Evolutionary conservation across 2,888 invertebrate species (phyloP).

Genomic region (Balanococcus diminutus): DNA sequence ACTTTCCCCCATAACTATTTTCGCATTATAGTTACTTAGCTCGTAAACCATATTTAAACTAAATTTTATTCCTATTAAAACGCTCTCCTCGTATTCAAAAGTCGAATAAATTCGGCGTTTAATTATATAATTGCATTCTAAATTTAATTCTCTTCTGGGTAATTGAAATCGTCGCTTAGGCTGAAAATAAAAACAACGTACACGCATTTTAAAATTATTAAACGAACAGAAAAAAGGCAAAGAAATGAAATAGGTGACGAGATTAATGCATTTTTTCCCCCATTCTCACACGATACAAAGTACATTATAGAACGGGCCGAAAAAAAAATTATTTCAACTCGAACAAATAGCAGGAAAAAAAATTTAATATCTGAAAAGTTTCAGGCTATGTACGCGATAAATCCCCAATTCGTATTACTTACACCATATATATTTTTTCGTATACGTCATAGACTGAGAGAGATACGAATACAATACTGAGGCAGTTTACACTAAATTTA

Average conservation of each 20-base stretch:
- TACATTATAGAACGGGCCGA: neutral
- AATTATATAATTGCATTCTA: neutral
- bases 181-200: neutral
- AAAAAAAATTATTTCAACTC: neutral
- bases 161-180: neutral
- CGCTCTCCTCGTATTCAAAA: neutral
- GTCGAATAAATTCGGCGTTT: neutral
- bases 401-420: neutral
- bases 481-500: neutral
- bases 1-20: no score
- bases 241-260: neutral
- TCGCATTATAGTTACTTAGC: no score
- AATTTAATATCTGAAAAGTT: slow-evolving; percentile 19
- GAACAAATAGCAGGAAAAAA: neutral
- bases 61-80: neutral
- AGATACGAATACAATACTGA: neutral
- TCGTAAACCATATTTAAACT: no score
- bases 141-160: neutral
- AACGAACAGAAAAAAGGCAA: neutral
- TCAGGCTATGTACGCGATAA: neutral
- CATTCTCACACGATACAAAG: neutral
- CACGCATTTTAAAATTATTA: slow-evolving; percentile 27
- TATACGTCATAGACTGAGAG: neutral
- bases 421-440: neutral
- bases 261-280: neutral